Conservation (phyloP, 2,888 invertebrate genomes). For the Caenorhabditis uteleia region DNA sequence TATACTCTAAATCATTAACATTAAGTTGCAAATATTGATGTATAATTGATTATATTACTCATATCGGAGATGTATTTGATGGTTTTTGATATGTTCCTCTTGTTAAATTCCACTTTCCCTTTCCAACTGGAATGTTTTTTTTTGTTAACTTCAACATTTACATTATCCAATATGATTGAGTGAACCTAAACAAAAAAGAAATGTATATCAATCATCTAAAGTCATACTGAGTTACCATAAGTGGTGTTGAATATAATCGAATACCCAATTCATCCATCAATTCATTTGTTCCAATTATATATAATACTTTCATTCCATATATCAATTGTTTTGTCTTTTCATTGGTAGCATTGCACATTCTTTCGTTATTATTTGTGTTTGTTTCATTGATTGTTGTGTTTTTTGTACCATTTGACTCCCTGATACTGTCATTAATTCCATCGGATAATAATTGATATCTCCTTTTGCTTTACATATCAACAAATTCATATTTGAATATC, state of each 20-base stretch:
- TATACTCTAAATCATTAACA: too few relatives aligned
- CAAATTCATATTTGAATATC: slow-evolving; percentile 40
- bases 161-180: too few relatives aligned
- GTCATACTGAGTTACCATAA: too few relatives aligned
- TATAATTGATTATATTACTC: too few relatives aligned
- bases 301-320: slow-evolving; percentile 10
- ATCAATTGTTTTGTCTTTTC: slow-evolving; percentile 20
- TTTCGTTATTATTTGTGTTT: slow-evolving; percentile 38
- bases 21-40: too few relatives aligned
- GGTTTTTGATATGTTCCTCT: too few relatives aligned
- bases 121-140: too few relatives aligned
- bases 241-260: slow-evolving; percentile 14
- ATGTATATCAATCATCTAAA: too few relatives aligned
- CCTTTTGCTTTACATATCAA: slow-evolving; percentile 33
- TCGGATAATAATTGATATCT: slow-evolving; percentile 39
- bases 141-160: too few relatives aligned
- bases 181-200: too few relatives aligned
- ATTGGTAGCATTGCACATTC: slow-evolving; percentile 39
- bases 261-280: slow-evolving; percentile 16
- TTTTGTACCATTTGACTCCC: slow-evolving; percentile 51
- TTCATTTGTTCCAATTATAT: not conserved
- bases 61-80: too few relatives aligned
- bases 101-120: too few relatives aligned
- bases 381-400: slow-evolving; percentile 37
- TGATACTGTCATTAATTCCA: slow-evolving; percentile 41